phyloP scores from a whole-genome alignment of 1,140 invertebrate genomes.

The Helicoverpa zea region DNA sequence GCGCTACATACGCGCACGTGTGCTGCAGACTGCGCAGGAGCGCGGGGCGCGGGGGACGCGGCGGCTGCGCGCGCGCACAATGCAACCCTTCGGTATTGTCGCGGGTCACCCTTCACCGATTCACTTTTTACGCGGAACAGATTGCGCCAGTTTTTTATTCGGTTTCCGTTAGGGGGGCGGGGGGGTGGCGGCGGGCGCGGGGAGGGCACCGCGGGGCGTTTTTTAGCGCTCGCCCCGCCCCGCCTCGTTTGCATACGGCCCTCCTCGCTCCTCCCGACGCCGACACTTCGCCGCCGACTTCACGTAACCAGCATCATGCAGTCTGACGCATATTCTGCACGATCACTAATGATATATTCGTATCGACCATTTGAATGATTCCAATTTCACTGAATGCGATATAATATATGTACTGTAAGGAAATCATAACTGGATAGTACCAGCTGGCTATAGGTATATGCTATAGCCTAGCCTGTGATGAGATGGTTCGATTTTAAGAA shows the following conservation, averaged over 20 bases:
- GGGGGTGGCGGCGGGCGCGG: slow-evolving; percentile 53
- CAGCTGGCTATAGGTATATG: too few relatives aligned
- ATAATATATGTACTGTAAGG: too few relatives aligned
- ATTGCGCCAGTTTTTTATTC: slow-evolving; percentile 62
- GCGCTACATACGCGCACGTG: slow-evolving; percentile 46
- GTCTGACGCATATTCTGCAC: too few relatives aligned
- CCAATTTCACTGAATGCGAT: too few relatives aligned
- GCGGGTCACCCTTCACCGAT: slow-evolving; percentile 61
- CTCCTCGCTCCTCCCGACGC: slow-evolving; percentile 30
- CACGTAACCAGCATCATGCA: too few relatives aligned
- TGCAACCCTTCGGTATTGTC: slow-evolving; percentile 58
- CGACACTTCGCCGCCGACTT: slow-evolving; percentile 11
- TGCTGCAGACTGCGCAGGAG: slow-evolving; percentile 43
- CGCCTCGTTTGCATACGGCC: slow-evolving; percentile 64
- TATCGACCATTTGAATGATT: too few relatives aligned
- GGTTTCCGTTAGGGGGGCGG: slow-evolving; percentile 53
- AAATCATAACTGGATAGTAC: too few relatives aligned
- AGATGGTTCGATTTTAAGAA: too few relatives aligned
- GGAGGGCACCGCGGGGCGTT: slow-evolving; percentile 60
- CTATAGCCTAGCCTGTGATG: too few relatives aligned
- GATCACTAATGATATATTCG: too few relatives aligned
- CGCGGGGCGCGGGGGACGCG: slow-evolving; percentile 11
- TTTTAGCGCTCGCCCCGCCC: slow-evolving; percentile 63
- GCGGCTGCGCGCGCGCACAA: slow-evolving; percentile 58
- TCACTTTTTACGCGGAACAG: slow-evolving; percentile 63